phyloP scores from a whole-genome alignment of 2,113 vertebrate genomes.

The Solea senegalensis region DNA sequence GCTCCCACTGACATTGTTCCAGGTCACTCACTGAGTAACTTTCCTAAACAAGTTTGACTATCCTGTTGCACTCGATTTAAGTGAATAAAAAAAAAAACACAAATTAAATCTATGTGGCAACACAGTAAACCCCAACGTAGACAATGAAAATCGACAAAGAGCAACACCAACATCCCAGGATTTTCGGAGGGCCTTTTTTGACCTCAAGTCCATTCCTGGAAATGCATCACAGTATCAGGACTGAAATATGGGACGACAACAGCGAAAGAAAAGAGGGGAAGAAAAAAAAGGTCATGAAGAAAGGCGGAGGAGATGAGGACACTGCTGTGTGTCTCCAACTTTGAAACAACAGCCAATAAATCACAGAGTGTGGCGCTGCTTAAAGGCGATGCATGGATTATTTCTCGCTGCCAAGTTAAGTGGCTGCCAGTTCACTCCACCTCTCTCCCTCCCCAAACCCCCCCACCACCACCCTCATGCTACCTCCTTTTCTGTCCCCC shows the following conservation, averaged over 20 bases:
- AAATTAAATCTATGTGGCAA: neutral
- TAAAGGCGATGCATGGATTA: constrained; percentile 61
- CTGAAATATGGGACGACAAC: constrained; percentile 15
- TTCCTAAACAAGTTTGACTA: too few relatives aligned
- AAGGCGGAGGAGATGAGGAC: constrained; percentile 54
- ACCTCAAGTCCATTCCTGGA: neutral
- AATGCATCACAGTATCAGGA: neutral
- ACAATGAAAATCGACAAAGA: neutral
- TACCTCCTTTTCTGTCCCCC: constrained; percentile 44
- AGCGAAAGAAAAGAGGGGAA: constrained; percentile 28
- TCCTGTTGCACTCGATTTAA: too few relatives aligned
- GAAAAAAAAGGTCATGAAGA: constrained; percentile 18
- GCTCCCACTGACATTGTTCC: too few relatives aligned
- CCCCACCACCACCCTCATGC: constrained; percentile 15
- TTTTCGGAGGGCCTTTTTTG: neutral
- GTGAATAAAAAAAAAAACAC: neutral
- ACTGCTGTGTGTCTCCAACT: constrained; percentile 53
- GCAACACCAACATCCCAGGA: neutral
- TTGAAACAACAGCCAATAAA: constrained; percentile 75
- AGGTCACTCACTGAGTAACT: too few relatives aligned
- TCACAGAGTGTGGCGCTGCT: constrained; percentile 59
- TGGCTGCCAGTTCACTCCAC: constrained; percentile 62
- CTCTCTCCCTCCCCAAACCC: constrained; percentile 15
- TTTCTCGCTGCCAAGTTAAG: constrained; percentile 76
- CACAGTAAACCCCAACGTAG: neutral